These are phyloP conservation scores for Carcharodon carcharias DNA, from an alignment of 2,797 vertebrate genomes.

Conservation along the genomic window DNA sequence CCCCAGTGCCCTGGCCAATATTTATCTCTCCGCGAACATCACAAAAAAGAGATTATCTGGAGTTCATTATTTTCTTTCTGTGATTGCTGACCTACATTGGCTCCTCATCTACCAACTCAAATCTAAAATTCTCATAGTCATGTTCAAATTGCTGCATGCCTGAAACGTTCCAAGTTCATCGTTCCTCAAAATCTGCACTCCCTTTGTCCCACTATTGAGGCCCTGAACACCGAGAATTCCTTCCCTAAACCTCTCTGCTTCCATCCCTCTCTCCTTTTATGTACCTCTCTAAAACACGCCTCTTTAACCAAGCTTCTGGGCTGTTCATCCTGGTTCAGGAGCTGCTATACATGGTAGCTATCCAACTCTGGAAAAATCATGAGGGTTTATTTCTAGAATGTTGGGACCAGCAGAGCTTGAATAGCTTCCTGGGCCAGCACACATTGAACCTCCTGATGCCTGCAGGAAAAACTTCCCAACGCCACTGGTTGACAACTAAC, in stretches of 20 bases:
- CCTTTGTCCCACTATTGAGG: neutral
- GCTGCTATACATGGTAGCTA: neutral
- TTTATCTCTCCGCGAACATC: too few relatives aligned
- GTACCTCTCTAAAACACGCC: neutral
- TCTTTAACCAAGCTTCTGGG: neutral
- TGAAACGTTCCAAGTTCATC: neutral
- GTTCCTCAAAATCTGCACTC: neutral
- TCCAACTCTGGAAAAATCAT: neutral
- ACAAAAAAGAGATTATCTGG: too few relatives aligned
- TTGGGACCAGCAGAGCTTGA: neutral
- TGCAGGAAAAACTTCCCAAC: neutral
- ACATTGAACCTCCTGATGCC: neutral
- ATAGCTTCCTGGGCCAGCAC: neutral
- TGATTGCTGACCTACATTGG: neutral
- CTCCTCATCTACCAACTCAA: neutral
- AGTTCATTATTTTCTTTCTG: too few relatives aligned
- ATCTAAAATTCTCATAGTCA: neutral
- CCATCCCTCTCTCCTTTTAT: neutral
- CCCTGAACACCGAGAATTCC: neutral
- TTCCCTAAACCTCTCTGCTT: neutral
- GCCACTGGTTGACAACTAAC: neutral
- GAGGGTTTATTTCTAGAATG: neutral
- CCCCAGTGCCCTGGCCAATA: too few relatives aligned
- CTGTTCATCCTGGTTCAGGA: neutral
- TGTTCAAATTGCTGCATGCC: neutral